Conservation (phyloP, 1,140 invertebrate species). For the Nebria ingens region DNA sequence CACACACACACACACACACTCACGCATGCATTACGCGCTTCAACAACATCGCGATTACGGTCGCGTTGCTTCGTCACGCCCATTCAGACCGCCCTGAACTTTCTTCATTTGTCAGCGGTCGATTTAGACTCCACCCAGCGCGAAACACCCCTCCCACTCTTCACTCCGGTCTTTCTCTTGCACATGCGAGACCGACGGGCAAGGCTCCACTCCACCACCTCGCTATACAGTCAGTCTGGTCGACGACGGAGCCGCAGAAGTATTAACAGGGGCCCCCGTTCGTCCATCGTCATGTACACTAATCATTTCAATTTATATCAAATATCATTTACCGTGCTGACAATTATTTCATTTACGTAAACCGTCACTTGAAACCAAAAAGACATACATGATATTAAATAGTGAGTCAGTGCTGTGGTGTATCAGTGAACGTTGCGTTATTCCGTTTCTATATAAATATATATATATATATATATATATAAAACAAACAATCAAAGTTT, state of each 20-base stretch:
- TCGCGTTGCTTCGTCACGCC: background rate
- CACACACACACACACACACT: background rate
- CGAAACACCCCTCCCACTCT: background rate
- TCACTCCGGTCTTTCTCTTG: background rate
- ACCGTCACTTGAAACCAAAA: too few species aligned
- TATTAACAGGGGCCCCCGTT: background rate
- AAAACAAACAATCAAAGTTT: too few species aligned
- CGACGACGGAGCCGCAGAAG: background rate
- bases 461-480: too few species aligned
- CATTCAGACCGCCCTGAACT: background rate
- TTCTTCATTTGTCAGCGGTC: background rate
- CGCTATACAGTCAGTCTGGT: background rate
- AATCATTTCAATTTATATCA: too few species aligned
- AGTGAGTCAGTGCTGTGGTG: too few species aligned
- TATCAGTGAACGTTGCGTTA: too few species aligned
- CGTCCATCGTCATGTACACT: background rate
- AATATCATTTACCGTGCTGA: too few species aligned
- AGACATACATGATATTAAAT: too few species aligned
- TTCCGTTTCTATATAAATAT: too few species aligned
- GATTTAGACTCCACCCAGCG: background rate
- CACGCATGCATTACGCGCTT: background rate
- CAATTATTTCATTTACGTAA: too few species aligned
- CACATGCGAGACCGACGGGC: background rate
- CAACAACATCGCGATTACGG: background rate
- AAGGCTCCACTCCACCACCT: background rate